Evolutionary conservation across 1,140 invertebrate genomes (phyloP).

Genomic region (Lepeophtheirus salmonis): DNA sequence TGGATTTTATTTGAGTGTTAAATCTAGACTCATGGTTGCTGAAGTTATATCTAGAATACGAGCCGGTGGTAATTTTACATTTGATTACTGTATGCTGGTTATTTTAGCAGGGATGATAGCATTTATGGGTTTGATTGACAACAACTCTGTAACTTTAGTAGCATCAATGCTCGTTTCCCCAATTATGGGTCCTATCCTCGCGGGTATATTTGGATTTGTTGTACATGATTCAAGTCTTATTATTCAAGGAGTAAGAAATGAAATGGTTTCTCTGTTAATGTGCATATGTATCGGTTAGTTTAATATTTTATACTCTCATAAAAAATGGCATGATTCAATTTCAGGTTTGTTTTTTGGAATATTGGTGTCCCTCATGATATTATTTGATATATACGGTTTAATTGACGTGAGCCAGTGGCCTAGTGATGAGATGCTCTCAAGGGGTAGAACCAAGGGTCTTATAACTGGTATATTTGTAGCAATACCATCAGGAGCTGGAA

Average conservation of each 20-base stretch:
- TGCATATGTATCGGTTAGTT: neutral
- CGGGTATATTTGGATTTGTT: conserved; percentile 57
- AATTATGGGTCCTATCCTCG: conserved; percentile 69
- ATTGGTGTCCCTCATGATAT: neutral
- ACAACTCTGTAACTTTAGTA: conserved; percentile 57
- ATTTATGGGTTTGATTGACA: conserved; percentile 52
- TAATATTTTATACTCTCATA: neutral
- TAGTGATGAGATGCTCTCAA: conserved; percentile 23
- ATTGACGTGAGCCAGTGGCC: conserved; percentile 5
- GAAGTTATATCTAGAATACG: conserved; percentile 61
- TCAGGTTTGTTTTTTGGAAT: neutral
- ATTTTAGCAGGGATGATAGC: conserved; percentile 46
- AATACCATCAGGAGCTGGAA: conserved; percentile 45
- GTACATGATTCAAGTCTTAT: conserved; percentile 48
- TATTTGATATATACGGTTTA: neutral
- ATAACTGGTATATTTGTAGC: conserved; percentile 47
- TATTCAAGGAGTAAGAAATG: conserved; percentile 42
- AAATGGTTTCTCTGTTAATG: conserved; percentile 25
- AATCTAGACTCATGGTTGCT: conserved; percentile 58
- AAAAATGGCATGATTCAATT: too few species aligned
- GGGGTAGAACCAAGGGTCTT: conserved; percentile 40
- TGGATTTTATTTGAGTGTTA: conserved; percentile 25
- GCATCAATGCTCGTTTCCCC: conserved; percentile 72
- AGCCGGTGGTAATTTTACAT: conserved; percentile 51
- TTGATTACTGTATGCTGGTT: conserved; percentile 57